A percentile compares a stretch with the other conserved stretches of the same genome.
phyloP scores from a whole-genome alignment of 2,888 invertebrate species.

The Branchellion lobata region DNA sequence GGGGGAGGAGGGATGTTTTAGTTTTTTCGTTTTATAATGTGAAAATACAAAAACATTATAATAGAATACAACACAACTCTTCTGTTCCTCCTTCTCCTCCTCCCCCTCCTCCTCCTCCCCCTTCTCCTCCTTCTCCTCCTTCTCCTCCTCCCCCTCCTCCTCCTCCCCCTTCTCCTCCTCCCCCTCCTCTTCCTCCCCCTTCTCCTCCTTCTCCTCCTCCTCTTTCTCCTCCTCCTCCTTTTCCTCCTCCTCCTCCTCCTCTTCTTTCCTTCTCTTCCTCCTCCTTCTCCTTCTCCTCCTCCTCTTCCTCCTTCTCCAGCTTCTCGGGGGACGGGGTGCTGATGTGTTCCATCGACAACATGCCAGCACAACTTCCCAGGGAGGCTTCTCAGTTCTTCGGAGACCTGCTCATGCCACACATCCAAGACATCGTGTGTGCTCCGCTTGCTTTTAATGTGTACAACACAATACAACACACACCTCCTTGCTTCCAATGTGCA shows the following conservation, averaged over 20 bases:
- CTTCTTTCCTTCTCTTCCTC: neutral
- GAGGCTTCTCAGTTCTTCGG: slow-evolving; percentile 98
- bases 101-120: too few relatives aligned
- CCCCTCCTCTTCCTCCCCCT: too few relatives aligned
- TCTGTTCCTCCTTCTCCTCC: too few relatives aligned
- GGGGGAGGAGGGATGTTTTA: too few relatives aligned
- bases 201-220: too few relatives aligned
- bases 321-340: slow-evolving; percentile 94
- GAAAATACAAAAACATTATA: too few relatives aligned
- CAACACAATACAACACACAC: neutral
- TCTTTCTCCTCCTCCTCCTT: neutral
- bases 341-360: slow-evolving; percentile 99
- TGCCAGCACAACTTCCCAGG: slow-evolving; percentile 96
- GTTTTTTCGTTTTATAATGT: neutral
- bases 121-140: too few relatives aligned
- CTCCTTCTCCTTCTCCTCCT: neutral
- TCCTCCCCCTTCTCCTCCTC: too few relatives aligned
- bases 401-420: slow-evolving; percentile 82
- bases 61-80: too few relatives aligned
- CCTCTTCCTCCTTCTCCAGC: slow-evolving; percentile 64
- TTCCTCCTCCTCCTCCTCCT: neutral
- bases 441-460: neutral
- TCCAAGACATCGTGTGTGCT: slow-evolving; percentile 73
- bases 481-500: neutral
- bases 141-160: too few relatives aligned